phyloP scores from a whole-genome alignment of 2,888 invertebrate species.

The Polydesmus complanatus region DNA sequence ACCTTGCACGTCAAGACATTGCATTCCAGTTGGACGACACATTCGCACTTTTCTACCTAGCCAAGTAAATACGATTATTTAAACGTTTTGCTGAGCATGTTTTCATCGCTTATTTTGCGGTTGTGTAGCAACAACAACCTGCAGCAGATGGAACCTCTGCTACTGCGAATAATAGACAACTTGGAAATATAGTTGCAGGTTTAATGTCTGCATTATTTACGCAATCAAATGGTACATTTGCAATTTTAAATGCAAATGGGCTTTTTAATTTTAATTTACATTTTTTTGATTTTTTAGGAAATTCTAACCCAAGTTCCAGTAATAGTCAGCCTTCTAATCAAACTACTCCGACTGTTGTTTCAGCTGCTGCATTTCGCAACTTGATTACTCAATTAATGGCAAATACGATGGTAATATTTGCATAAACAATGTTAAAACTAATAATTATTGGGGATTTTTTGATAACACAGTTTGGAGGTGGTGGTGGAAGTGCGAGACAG shows the following conservation, averaged over 20 bases:
- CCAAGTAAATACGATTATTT: too few species aligned
- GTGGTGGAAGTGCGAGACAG: constrained; percentile 3
- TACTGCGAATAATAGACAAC: constrained; percentile 3
- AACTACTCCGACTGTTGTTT: too few species aligned
- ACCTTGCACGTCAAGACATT: constrained; percentile 48
- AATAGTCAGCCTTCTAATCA: too few species aligned
- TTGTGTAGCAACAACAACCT: neutral
- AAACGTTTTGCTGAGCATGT: neutral
- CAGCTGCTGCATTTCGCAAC: neutral
- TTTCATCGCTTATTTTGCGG: neutral
- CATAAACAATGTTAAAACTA: neutral
- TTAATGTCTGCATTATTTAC: constrained; percentile 16
- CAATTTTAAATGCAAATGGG: too few species aligned
- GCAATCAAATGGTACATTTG: constrained; percentile 7
- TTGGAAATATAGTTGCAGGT: constrained; percentile 12
- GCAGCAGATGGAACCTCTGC: neutral
- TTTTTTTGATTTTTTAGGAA: too few species aligned
- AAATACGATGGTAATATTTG: neutral
- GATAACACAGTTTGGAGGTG: constrained; percentile 1
- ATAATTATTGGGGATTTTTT: neutral
- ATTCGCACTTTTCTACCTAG: too few species aligned
- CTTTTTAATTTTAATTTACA: too few species aligned
- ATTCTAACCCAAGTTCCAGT: too few species aligned
- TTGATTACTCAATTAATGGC: neutral
- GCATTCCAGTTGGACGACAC: constrained; percentile 14